Evolutionary conservation across 2,113 vertebrate genomes (phyloP), one percentile per base, ranked within the genome.

Genomic region (Channa argus): DNA sequence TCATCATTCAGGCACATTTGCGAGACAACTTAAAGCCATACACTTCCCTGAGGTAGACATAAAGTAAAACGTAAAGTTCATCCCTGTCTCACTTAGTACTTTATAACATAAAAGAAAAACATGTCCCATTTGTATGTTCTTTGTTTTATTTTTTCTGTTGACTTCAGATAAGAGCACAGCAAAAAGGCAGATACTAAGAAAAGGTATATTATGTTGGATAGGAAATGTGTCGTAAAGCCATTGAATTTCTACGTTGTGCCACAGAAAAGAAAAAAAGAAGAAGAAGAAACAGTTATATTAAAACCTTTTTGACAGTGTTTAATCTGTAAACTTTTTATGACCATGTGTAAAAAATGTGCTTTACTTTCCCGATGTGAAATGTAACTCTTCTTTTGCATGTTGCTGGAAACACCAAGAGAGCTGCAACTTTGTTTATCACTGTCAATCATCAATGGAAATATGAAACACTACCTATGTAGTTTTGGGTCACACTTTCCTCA

Each of bases 1-100:
- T 89, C 82, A 84, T 93, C 78, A 45, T 89, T 88, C 82, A 79
- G 82, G 56, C 86, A 77, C 85, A 86, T 89, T 88, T 83, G 86
- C 89, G 64, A 91, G 80, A 89, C 80, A 84, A 90, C 86, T 86
- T 91, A 89, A 93, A 95, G 94, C 94, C 94, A 94, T 94, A 93
- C 88, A 91, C 85, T 92, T 90, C 81, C 90, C 87, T 81, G 87
- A 90, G 89, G 89, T 87, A 89, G 68, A 89, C 85, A 85, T 86
- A 78, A 24, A 68, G 70, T 78, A 55, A 86, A 46, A 84, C 82
- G 82, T 83, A 75, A 82, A 73, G 44, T 39, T 38, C 81, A 81
- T 61, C 49, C 12, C 61, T 24, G 59, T 66, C 46, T 64, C 68
- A 64, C 60, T 38, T 56, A 66, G 36, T 60, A 71, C 37, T 43